A percentile compares a stretch with the other conserved stretches of the same genome.
Evolutionary conservation across 2,888 invertebrate species (phyloP).

Genomic region (Isotomurus palustris): DNA sequence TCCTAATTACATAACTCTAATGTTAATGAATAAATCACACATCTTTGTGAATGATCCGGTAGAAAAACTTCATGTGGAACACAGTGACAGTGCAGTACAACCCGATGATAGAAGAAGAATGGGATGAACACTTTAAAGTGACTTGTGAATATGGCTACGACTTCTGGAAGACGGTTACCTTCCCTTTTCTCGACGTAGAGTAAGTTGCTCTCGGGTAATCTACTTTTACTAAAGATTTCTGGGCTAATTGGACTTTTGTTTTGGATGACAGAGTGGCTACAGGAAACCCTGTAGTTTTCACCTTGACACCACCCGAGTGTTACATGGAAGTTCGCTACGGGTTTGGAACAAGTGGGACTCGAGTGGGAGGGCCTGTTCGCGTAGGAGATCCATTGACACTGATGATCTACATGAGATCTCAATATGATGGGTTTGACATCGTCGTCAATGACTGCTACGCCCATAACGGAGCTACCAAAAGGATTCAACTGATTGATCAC

Average conservation of each 20-base stretch:
- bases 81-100: slow-evolving; percentile 93
- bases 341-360: slow-evolving; percentile 77
- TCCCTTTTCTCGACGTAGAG: slow-evolving; percentile 91
- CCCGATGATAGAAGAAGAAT: slow-evolving; percentile 81
- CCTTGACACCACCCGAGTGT: slow-evolving; percentile 86
- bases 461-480: slow-evolving; percentile 87
- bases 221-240: slow-evolving; percentile 5
- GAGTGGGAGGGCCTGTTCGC: slow-evolving; percentile 81
- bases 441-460: slow-evolving; percentile 92
- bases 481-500: slow-evolving; percentile 86
- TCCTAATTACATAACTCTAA: too few species aligned
- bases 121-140: slow-evolving; percentile 91
- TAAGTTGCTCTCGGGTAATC: slow-evolving; percentile 56
- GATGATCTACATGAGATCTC: slow-evolving; percentile 89
- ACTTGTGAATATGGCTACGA: slow-evolving; percentile 95
- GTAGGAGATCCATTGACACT: slow-evolving; percentile 84
- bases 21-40: neutral
- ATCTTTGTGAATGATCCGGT: slow-evolving; percentile 32
- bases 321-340: slow-evolving; percentile 93
- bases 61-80: slow-evolving; percentile 96
- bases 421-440: slow-evolving; percentile 92
- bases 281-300: slow-evolving; percentile 89
- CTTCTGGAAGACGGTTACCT: slow-evolving; percentile 94
- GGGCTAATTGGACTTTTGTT: neutral
- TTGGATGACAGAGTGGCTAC: slow-evolving; percentile 76